phyloP scores from a whole-genome alignment of 2,888 invertebrate species.

The Capitulum mitella region DNA sequence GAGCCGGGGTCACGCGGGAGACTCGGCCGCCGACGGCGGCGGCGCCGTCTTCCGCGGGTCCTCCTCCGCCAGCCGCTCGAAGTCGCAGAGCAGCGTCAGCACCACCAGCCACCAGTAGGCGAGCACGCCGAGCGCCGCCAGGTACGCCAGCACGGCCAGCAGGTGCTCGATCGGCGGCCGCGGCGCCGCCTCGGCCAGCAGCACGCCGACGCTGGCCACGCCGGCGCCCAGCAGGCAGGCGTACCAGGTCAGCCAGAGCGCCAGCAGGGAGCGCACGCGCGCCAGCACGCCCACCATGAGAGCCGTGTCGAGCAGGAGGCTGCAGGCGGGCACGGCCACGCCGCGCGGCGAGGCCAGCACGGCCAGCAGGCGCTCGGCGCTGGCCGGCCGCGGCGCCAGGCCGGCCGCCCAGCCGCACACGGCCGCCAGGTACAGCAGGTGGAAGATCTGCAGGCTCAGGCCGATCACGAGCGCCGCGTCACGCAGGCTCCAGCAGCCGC shows the following conservation, averaged over 20 bases:
- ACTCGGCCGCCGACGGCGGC: not conserved
- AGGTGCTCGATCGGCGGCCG: not conserved
- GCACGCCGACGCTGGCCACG: not conserved
- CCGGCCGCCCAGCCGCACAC: conserved; percentile 21
- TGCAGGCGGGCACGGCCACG: conserved; percentile 5
- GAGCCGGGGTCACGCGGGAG: not conserved
- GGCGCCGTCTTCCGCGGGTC: not conserved
- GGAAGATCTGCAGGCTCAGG: conserved; percentile 1
- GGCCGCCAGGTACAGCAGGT: conserved; percentile 10
- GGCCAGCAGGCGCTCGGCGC: not conserved
- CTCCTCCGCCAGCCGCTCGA: not conserved
- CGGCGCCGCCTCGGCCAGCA: not conserved
- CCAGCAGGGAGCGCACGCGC: not conserved
- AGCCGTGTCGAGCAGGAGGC: conserved; percentile 1
- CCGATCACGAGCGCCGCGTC: conserved; percentile 6
- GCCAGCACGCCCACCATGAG: conserved; percentile 18
- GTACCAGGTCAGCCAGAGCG: conserved; percentile 10
- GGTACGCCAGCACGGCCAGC: conserved; percentile 1
- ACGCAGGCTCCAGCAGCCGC: conserved; percentile 1
- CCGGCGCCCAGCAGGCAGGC: conserved; percentile 1
- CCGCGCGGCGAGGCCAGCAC: not conserved
- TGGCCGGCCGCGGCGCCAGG: not conserved
- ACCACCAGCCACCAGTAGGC: conserved; percentile 14
- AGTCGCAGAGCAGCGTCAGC: conserved; percentile 5
- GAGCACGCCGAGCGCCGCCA: not conserved